Evolutionary conservation across 2,113 vertebrate genomes (phyloP).

Genomic region (Barnardius zonarius): DNA sequence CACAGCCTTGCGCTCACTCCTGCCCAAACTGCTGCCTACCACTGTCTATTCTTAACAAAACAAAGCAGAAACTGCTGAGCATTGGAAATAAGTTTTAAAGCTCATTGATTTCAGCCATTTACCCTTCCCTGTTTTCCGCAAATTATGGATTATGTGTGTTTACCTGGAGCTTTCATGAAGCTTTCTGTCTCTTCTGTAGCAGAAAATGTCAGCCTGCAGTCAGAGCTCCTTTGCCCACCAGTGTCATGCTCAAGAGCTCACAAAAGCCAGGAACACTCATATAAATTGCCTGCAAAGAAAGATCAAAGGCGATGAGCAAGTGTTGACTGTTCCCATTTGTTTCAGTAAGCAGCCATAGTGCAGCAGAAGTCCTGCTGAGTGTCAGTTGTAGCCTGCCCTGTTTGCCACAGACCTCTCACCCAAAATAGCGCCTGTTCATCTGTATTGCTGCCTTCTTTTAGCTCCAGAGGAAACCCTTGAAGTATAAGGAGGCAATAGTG

Average conservation of each 20-base stretch:
- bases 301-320: neutral
- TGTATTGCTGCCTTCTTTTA: neutral
- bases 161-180: neutral
- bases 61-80: neutral
- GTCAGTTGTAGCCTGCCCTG: neutral
- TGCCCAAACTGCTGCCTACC: neutral
- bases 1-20: neutral
- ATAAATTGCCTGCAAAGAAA: neutral
- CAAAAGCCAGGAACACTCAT: neutral
- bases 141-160: neutral
- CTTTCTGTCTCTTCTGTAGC: neutral
- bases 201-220: neutral
- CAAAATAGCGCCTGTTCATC: neutral
- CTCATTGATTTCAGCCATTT: neutral
- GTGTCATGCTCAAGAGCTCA: neutral
- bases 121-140: neutral
- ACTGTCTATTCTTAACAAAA: neutral
- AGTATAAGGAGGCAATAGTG: neutral
- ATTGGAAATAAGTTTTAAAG: slow-evolving; percentile 8
- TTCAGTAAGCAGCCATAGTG: neutral
- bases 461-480: neutral
- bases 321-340: neutral
- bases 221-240: neutral
- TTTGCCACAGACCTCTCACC: neutral
- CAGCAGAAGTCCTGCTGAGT: neutral